Conservation (phyloP, 2,888 invertebrate species). For the Seira musarum region DNA sequence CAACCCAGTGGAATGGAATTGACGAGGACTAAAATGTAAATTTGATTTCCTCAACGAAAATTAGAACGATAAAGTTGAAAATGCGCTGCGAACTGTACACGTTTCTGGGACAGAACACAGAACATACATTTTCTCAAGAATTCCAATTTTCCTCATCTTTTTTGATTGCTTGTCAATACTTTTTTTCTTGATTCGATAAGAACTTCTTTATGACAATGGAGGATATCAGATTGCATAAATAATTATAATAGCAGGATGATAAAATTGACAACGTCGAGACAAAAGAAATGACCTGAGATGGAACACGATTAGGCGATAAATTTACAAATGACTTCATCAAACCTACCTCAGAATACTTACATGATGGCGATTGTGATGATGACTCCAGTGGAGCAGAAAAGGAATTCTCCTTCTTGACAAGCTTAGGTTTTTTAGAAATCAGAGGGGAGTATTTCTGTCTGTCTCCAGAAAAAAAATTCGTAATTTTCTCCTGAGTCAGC, state of each 20-base stretch:
- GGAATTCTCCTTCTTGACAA: not conserved
- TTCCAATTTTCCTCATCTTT: not conserved
- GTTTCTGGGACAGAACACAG: too few species aligned
- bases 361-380: slow-evolving; percentile 8
- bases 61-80: not conserved
- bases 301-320: slow-evolving; percentile 47
- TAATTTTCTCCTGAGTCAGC: slow-evolving; percentile 49
- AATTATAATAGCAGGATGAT: slow-evolving; percentile 16
- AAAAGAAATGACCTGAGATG: slow-evolving; percentile 42
- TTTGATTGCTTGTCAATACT: not conserved
- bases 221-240: slow-evolving; percentile 18
- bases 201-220: not conserved
- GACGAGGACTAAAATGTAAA: too few species aligned
- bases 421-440: not conserved
- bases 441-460: not conserved
- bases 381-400: slow-evolving; percentile 30
- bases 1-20: not conserved
- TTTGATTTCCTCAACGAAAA: not conserved
- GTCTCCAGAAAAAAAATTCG: slow-evolving; percentile 38
- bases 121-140: not conserved
- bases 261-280: slow-evolving; percentile 28
- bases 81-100: too few species aligned
- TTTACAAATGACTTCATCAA: slow-evolving; percentile 60
- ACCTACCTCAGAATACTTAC: not conserved
- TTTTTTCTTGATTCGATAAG: not conserved